Evolutionary conservation across 2,888 invertebrate genomes (phyloP), one percentile per base, ranked within the genome.

Genomic region (Stratiomys singularior): DNA sequence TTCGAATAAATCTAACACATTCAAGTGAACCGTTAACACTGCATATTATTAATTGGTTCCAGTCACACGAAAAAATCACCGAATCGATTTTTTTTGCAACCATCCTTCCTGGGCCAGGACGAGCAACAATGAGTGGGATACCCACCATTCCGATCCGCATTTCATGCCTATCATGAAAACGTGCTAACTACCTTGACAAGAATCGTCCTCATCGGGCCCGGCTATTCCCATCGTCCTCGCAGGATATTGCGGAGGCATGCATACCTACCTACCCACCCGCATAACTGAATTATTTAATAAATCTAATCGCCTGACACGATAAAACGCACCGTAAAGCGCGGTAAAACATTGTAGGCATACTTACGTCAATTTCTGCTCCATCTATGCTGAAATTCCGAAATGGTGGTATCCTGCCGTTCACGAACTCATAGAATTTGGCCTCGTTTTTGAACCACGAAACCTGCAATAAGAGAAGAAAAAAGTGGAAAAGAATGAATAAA

Each of bases 351-450:
- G 4, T n/a, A 18, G 56, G 79, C 78, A 80, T 83, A 91, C 93
- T 93, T 88, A 94, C 94, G 86, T 94, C 93, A 79, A 94, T 90
- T 82, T 90, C 91, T 76, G 92, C 93, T 79, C 94, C 94, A n/a
- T 90, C 90, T 77, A 90, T 91, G 52, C 90, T 89, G 84, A 90
- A 91, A 85, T 91, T 84, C 81, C 89, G 89, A 84, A 92, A 93
- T 77, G 94, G 94, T 81, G 94, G 94, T 85, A 90, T 92, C 80
- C 94, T 89, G 82, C 93, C 92, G 83, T 91, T 92, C 85, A 94
- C 92, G 86, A 92, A 94, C 88, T 94, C 93, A 87, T 94, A 93
- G 88, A 94, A 92, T 88, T 94, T 94, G 28, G 63, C 79, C 23
- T 89, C 90, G 2, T 88, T 85, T 81, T 90, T 88, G 79, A 87